A percentile compares a stretch with the other conserved stretches of the same genome.
Conservation (phyloP, 2,113 vertebrate genomes). For the Jacana jacana region DNA sequence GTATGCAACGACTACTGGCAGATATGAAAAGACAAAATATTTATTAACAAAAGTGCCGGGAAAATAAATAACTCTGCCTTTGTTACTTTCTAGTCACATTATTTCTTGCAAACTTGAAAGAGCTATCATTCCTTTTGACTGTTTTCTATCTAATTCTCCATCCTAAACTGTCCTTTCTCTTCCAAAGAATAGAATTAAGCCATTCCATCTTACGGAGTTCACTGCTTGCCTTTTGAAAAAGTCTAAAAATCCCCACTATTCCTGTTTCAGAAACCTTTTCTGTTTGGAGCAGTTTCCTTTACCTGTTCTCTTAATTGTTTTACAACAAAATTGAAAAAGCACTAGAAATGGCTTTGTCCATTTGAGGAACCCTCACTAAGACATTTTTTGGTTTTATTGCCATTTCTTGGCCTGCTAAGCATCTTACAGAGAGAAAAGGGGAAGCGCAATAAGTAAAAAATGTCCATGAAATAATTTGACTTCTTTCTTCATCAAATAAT, state of each 20-base stretch:
- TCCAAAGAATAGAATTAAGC: background rate
- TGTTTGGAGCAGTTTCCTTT: background rate
- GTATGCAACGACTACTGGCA: background rate
- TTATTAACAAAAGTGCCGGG: background rate
- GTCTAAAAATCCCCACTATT: background rate
- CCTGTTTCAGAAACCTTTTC: background rate
- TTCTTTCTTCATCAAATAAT: background rate
- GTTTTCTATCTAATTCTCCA: background rate
- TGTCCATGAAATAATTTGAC: background rate
- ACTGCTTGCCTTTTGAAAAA: background rate
- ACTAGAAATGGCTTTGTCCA: background rate
- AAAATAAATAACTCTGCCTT: background rate
- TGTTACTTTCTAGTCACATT: background rate
- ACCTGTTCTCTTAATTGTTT: background rate
- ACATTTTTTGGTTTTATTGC: background rate
- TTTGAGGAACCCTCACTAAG: background rate
- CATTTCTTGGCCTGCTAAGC: background rate
- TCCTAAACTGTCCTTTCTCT: background rate
- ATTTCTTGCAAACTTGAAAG: background rate
- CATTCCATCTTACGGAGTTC: background rate
- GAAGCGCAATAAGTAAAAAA: background rate
- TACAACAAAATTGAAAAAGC: background rate
- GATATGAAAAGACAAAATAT: background rate
- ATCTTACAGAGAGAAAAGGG: rapidly evolving
- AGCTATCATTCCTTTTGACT: background rate